Percentiles rank a stretch among this genome's conserved stretches.
phyloP scores from a whole-genome alignment of 1,140 invertebrate genomes.

The Thereuonema tuberculata region DNA sequence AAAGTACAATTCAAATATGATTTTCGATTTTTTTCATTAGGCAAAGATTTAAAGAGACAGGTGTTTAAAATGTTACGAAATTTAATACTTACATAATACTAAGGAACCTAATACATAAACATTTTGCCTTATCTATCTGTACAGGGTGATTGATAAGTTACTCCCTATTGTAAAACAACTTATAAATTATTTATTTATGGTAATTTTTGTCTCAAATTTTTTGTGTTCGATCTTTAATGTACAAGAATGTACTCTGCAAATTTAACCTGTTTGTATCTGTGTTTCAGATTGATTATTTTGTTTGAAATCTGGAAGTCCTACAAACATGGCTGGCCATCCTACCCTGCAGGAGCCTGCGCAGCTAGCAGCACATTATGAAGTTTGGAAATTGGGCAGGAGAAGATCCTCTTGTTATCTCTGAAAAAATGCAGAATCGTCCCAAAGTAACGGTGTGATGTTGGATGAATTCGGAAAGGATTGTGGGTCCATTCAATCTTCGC shows the following conservation, averaged over 20 bases:
- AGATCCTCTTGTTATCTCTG: conserved; percentile 1
- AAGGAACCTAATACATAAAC: too few species aligned
- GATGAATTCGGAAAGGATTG: background rate
- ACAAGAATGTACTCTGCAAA: background rate
- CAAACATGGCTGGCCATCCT: background rate
- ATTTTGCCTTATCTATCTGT: too few species aligned
- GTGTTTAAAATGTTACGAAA: too few species aligned
- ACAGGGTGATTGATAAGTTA: background rate
- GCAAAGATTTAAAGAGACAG: too few species aligned
- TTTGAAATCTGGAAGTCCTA: background rate
- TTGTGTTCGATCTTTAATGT: background rate
- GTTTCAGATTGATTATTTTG: background rate
- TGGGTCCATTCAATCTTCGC: background rate
- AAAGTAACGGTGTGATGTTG: background rate
- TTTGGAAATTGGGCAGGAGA: conserved; percentile 1
- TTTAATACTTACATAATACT: too few species aligned
- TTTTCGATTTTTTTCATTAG: too few species aligned
- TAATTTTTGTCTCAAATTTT: background rate
- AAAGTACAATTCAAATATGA: too few species aligned
- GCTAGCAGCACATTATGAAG: too few species aligned
- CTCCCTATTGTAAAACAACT: background rate
- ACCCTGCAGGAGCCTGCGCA: background rate
- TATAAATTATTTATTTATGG: background rate
- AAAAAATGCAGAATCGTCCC: background rate
- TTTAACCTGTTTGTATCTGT: background rate